These are phyloP conservation scores for Podarcis lilfordi DNA, from an alignment of 2,797 vertebrate genomes.

Conservation along the genomic window DNA sequence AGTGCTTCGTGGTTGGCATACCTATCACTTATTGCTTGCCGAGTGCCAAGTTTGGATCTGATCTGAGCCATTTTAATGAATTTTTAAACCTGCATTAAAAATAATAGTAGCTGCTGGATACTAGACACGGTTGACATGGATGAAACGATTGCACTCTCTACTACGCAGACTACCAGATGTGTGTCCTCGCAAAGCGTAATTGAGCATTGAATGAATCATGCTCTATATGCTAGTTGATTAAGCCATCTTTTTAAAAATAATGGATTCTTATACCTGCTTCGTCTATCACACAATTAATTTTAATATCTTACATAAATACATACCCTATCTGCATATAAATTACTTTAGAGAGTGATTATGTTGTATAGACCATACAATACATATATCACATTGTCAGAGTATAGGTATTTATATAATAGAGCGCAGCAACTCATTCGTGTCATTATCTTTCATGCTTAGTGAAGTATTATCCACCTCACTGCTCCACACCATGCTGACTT, in stretches of 20 bases:
- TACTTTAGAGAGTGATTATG: constrained; percentile 58
- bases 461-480: constrained; percentile 3
- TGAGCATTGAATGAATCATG: constrained; percentile 56
- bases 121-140: constrained; percentile 56
- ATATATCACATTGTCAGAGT: constrained; percentile 52
- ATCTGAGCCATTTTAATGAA: constrained; percentile 44
- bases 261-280: constrained; percentile 58
- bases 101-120: constrained; percentile 44
- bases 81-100: constrained; percentile 53
- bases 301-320: constrained; percentile 62
- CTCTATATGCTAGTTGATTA: constrained; percentile 58
- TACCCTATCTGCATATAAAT: constrained; percentile 54
- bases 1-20: constrained; percentile 19
- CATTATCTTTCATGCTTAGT: constrained; percentile 46
- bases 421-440: constrained; percentile 44
- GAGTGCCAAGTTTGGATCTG: constrained; percentile 26
- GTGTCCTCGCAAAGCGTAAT: constrained; percentile 54
- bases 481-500: neutral
- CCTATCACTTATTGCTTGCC: neutral
- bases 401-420: constrained; percentile 36
- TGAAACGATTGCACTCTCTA: constrained; percentile 61
- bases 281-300: constrained; percentile 69
- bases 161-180: constrained; percentile 56
- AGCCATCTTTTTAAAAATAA: constrained; percentile 53
- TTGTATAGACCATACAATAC: constrained; percentile 57